Percentiles rank a stretch among this genome's conserved stretches.
These are phyloP conservation scores for Ictalurus furcatus DNA, from an alignment of 2,113 vertebrate genomes.

Conservation along the genomic window DNA sequence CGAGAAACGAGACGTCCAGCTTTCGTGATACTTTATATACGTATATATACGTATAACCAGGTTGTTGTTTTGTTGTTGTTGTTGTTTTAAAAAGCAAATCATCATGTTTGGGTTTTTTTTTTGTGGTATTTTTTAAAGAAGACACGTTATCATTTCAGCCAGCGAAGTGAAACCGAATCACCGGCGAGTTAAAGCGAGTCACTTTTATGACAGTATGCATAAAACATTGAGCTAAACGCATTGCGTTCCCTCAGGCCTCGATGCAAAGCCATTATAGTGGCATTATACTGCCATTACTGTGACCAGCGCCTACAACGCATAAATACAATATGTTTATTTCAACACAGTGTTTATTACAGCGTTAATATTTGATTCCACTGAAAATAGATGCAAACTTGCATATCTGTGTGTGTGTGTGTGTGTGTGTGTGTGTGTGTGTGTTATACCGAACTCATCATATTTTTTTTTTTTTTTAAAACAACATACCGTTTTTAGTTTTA, in stretches of 20 bases:
- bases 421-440: background rate
- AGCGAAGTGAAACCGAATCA: background rate
- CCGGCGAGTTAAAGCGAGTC: background rate
- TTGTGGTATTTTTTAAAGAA: background rate
- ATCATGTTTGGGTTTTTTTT: background rate
- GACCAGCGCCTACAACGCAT: background rate
- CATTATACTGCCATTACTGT: background rate
- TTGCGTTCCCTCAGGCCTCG: background rate
- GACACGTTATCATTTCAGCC: background rate
- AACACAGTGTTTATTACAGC: slow-evolving; percentile 5
- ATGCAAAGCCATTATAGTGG: background rate
- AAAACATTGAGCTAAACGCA: background rate
- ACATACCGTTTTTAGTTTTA: background rate
- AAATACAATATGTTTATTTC: background rate
- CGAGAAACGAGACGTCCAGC: background rate
- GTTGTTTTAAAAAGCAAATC: background rate
- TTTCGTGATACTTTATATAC: background rate
- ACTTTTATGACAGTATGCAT: background rate
- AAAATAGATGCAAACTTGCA: slow-evolving; percentile 4
- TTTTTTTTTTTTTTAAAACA: no score
- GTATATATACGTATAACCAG: no score
- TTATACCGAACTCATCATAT: background rate
- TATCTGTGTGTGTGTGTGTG: background rate
- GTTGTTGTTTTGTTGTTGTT: no score
- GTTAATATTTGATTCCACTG: slow-evolving; percentile 18